Evolutionary conservation across 2,888 invertebrate species (phyloP).

Genomic region (Hemicrepidius hirtus): DNA sequence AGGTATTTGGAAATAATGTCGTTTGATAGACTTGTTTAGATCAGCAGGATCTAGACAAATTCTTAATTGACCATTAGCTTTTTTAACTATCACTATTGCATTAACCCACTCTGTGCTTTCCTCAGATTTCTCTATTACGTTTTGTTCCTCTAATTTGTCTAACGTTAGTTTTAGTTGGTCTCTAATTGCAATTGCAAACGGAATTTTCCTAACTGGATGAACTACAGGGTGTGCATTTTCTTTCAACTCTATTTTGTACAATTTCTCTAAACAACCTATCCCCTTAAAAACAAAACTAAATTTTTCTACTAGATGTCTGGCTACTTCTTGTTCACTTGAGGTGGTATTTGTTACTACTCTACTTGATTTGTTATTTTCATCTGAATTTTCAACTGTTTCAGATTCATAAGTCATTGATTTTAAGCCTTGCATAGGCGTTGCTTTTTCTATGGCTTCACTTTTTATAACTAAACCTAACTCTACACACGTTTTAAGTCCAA

Average conservation of each 20-base stretch:
- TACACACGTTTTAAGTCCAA: neutral
- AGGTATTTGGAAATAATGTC: slow-evolving; percentile 33
- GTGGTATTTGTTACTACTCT: no score
- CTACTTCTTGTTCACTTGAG: neutral
- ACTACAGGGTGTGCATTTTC: slow-evolving; percentile 59
- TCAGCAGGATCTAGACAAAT: slow-evolving; percentile 34
- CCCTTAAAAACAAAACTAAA: slow-evolving; percentile 51
- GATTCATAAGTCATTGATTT: no score
- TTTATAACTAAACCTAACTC: neutral
- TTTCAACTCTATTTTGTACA: slow-evolving; percentile 60
- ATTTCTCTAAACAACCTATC: slow-evolving; percentile 56
- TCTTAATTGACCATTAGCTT: slow-evolving; percentile 16
- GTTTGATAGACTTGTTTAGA: slow-evolving; percentile 34
- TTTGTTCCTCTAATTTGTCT: slow-evolving; percentile 51
- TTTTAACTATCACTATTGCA: slow-evolving; percentile 31
- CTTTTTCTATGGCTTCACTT: neutral
- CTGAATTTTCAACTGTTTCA: no score
- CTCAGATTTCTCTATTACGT: slow-evolving; percentile 9
- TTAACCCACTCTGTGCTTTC: slow-evolving; percentile 37
- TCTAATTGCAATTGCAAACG: slow-evolving; percentile 64
- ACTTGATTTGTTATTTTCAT: no score
- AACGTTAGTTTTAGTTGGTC: slow-evolving; percentile 60
- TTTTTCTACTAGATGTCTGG: neutral
- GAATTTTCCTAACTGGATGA: slow-evolving; percentile 61
- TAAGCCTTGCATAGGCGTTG: no score